Evolutionary conservation across 2,888 invertebrate genomes (phyloP).

Genomic region (Torymus auratus): DNA sequence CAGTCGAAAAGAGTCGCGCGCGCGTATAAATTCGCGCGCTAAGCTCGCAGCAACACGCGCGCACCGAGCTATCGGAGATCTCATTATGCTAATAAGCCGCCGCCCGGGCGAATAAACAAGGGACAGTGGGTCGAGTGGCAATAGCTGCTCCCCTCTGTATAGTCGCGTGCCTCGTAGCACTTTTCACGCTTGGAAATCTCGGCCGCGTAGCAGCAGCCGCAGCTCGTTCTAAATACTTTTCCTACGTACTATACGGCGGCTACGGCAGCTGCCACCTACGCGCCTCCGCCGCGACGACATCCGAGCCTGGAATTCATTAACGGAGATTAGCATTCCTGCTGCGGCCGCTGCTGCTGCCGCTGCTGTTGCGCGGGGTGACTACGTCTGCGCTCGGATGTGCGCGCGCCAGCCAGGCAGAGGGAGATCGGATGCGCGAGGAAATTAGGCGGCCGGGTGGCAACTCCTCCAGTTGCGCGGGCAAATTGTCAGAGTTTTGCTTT

Average conservation of each 20-base stretch:
- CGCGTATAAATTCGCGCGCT: constrained; percentile 16
- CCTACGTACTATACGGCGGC: not conserved
- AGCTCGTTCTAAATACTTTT: constrained; percentile 12
- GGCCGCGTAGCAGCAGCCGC: not conserved
- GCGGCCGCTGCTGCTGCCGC: constrained; percentile 1
- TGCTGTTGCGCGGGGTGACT: not conserved
- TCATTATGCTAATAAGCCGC: constrained; percentile 52
- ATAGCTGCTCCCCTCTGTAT: not conserved
- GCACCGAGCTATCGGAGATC: constrained; percentile 29
- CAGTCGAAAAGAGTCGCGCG: not conserved
- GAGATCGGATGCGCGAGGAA: no score
- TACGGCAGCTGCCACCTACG: constrained; percentile 23
- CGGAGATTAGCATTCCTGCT: constrained; percentile 52
- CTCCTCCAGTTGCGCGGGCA: no score
- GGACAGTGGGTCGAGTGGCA: constrained; percentile 12
- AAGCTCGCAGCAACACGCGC: not conserved
- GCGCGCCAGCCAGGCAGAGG: not conserved
- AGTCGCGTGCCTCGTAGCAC: constrained; percentile 33
- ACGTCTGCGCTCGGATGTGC: not conserved
- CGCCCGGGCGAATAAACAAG: constrained; percentile 19
- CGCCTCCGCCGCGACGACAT: constrained; percentile 11
- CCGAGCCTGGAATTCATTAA: constrained; percentile 54
- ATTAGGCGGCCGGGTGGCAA: no score
- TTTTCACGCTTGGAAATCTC: constrained; percentile 37
- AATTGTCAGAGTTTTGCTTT: no score